Evolutionary conservation across 2,797 vertebrate genomes (phyloP).

Genomic region (Notolabrus celidotus): DNA sequence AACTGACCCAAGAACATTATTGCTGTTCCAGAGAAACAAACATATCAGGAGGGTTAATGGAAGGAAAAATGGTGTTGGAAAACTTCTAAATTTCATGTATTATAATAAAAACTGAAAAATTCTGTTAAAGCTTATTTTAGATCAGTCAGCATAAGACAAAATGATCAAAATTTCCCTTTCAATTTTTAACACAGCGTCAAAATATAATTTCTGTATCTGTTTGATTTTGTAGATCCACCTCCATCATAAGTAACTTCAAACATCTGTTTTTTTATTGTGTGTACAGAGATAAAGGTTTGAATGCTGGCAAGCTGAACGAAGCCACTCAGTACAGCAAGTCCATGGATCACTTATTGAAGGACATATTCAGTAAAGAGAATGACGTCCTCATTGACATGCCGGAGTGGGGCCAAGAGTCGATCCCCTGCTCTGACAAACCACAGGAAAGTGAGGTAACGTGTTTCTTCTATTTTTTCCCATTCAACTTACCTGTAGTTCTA

Average conservation of each 20-base stretch:
- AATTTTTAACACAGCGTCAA: neutral
- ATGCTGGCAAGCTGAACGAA: constrained; percentile 22
- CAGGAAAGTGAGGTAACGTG: constrained; percentile 53
- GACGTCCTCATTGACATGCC: constrained; percentile 35
- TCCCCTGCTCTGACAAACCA: neutral
- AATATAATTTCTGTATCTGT: neutral
- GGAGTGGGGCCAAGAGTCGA: constrained; percentile 17
- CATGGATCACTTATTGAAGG: constrained; percentile 27
- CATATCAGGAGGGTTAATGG: too few relatives aligned
- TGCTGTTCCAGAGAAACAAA: too few relatives aligned
- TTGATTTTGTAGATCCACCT: neutral
- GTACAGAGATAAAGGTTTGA: constrained; percentile 39
- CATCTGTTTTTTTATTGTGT: constrained; percentile 3
- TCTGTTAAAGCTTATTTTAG: too few relatives aligned
- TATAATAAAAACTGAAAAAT: too few relatives aligned
- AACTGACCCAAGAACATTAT: too few relatives aligned
- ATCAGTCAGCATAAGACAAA: too few relatives aligned
- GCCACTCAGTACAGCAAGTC: constrained; percentile 43
- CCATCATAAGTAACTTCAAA: neutral
- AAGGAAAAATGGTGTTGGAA: too few relatives aligned
- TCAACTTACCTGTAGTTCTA: too few relatives aligned
- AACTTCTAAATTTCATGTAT: too few relatives aligned
- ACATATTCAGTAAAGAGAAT: constrained; percentile 54
- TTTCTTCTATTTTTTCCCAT: constrained; percentile 9
- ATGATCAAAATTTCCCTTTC: too few relatives aligned